A percentile compares a stretch with the other conserved stretches of the same genome.
These are phyloP conservation scores for Brachyhypopomus gauderio DNA, from an alignment of 2,113 vertebrate genomes.

Conservation along the genomic window DNA sequence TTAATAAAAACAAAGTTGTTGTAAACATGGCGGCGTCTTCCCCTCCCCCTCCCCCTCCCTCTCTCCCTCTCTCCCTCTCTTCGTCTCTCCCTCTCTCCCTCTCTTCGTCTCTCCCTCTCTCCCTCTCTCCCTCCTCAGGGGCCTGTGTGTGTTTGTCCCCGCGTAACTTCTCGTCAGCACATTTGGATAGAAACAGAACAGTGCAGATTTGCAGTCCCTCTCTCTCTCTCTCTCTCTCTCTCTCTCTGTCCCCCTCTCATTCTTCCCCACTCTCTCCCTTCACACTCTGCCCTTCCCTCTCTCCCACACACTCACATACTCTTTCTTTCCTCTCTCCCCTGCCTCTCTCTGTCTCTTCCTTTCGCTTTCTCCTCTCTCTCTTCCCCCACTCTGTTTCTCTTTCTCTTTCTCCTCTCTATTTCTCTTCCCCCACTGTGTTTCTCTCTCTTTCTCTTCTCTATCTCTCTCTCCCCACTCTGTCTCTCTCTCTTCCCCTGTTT, in stretches of 20 bases:
- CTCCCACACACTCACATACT: neutral
- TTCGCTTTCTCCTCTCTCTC: neutral
- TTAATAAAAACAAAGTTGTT: neutral
- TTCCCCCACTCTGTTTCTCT: constrained; percentile 15
- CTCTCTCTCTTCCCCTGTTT: constrained; percentile 22
- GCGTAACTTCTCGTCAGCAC: constrained; percentile 39
- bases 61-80: constrained; percentile 9
- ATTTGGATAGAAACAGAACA: constrained; percentile 42
- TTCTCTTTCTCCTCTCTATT: neutral
- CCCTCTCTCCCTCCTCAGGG: constrained; percentile 14
- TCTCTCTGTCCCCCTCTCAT: constrained; percentile 10
- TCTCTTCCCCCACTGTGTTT: neutral
- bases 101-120: too few relatives aligned
- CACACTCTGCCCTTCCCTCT: neutral
- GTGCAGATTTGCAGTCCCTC: constrained; percentile 36
- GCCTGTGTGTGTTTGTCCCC: constrained; percentile 38
- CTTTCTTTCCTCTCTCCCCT: neutral
- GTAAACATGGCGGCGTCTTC: neutral
- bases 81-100: neutral
- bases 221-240: constrained; percentile 33
- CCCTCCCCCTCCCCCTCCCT: neutral
- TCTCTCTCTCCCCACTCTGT: neutral
- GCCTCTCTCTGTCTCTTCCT: constrained; percentile 15
- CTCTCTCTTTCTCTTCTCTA: neutral
- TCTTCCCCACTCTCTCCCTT: constrained; percentile 31